A percentile compares a stretch with the other conserved stretches of the same genome.
phyloP scores from a whole-genome alignment of 2,113 vertebrate genomes.

The Cnemophilus loriae region DNA sequence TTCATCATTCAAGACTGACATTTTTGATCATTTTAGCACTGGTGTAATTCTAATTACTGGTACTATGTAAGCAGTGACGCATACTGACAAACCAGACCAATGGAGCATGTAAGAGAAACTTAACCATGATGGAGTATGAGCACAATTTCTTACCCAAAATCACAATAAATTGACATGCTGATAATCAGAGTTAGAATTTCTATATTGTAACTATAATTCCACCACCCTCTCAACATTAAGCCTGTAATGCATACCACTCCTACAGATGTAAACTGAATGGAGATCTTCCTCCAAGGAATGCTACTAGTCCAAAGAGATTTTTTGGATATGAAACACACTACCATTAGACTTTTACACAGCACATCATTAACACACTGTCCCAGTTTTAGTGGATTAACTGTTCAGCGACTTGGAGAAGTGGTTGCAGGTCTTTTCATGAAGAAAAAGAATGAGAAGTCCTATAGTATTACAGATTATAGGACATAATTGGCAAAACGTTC shows the following conservation, averaged over 20 bases:
- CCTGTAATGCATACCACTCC: not conserved
- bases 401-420: not conserved
- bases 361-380: not conserved
- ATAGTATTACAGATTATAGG: not conserved
- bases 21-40: not conserved
- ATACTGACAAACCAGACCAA: not conserved
- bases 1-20: not conserved
- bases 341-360: not conserved
- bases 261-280: not conserved
- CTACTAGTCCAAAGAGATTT: not conserved
- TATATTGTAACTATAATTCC: not conserved
- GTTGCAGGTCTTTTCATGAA: not conserved
- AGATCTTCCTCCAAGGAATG: not conserved
- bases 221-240: not conserved
- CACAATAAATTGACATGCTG: not conserved
- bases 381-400: not conserved
- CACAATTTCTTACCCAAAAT: not conserved
- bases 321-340: not conserved
- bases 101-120: not conserved
- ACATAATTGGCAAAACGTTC: conserved; percentile 4
- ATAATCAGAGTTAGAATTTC: not conserved
- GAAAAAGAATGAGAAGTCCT: not conserved
- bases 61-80: not conserved
- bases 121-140: not conserved
- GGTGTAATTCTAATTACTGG: not conserved